phyloP scores from a whole-genome alignment of 2,888 invertebrate genomes.

The Agelastica alni region DNA sequence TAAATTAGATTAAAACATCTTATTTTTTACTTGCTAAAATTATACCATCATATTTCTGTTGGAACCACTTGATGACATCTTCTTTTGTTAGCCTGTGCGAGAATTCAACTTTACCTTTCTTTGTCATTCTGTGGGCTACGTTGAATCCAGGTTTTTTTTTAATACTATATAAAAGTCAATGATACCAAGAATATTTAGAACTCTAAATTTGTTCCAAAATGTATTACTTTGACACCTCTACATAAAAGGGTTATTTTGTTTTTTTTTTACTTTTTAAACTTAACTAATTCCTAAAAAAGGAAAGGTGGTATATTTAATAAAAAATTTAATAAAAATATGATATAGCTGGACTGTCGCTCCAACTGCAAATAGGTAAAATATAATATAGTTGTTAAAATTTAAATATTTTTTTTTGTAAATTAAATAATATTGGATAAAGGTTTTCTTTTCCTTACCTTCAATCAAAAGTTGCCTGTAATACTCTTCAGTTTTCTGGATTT shows the following conservation, averaged over 20 bases:
- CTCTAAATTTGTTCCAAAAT: no score
- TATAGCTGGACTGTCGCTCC: no score
- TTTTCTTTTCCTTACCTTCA: constrained; percentile 57
- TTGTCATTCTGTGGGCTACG: constrained; percentile 92
- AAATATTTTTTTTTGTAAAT: no score
- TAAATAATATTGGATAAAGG: no score
- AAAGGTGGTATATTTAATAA: no score
- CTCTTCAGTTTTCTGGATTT: constrained; percentile 59
- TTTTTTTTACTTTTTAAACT: no score
- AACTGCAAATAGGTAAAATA: no score
- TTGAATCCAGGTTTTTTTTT: constrained; percentile 98
- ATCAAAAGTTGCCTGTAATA: constrained; percentile 52
- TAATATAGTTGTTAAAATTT: no score
- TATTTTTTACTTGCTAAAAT: constrained; percentile 76
- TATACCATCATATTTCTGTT: constrained; percentile 99
- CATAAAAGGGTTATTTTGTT: no score
- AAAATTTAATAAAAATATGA: no score
- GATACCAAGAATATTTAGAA: constrained; percentile 97
- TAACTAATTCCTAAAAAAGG: no score
- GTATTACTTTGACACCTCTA: no score
- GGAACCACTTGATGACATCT: constrained; percentile 99
- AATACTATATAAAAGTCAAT: constrained; percentile 99
- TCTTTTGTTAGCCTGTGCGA: constrained; percentile 94
- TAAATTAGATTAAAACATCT: constrained; percentile 18
- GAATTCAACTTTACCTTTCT: constrained; percentile 92